Evolutionary conservation across 2,888 invertebrate genomes (phyloP).

Genomic region (Eretmocerus hayati): DNA sequence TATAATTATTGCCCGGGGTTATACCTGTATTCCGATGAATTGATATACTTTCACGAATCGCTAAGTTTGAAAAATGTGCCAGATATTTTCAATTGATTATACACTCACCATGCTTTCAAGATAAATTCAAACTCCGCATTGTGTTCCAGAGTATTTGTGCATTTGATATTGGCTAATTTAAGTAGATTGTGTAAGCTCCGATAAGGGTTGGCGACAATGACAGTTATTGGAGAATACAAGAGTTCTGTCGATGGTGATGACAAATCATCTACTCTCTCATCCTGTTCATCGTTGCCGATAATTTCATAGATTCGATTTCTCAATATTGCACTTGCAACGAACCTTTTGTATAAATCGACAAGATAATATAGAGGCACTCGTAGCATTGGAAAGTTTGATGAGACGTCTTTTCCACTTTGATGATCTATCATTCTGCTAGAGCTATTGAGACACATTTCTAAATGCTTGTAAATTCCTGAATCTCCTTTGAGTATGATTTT

Average conservation of each 20-base stretch:
- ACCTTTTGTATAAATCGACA: constrained; percentile 34
- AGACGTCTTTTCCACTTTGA: constrained; percentile 20
- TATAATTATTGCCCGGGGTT: no score
- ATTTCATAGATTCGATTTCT: constrained; percentile 12
- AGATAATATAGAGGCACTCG: constrained; percentile 35
- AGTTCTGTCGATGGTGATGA: background rate
- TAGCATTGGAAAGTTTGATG: constrained; percentile 32
- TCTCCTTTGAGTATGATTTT: constrained; percentile 38
- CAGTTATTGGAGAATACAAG: background rate
- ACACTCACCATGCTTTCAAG: constrained; percentile 29
- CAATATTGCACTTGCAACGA: constrained; percentile 15
- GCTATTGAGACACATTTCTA: constrained; percentile 30
- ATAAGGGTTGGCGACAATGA: constrained; percentile 9
- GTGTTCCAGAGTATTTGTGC: constrained; percentile 27
- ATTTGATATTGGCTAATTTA: constrained; percentile 23
- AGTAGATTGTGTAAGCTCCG: constrained; percentile 29
- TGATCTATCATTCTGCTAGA: constrained; percentile 23
- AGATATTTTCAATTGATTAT: no score
- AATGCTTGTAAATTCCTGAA: constrained; percentile 33
- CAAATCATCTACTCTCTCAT: no score
- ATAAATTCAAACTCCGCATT: constrained; percentile 30
- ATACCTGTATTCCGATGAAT: no score
- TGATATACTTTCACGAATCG: no score
- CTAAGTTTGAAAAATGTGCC: no score
- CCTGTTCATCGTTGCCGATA: background rate